Conservation (phyloP, 2,888 invertebrate genomes). For the Hedya salicella region DNA sequence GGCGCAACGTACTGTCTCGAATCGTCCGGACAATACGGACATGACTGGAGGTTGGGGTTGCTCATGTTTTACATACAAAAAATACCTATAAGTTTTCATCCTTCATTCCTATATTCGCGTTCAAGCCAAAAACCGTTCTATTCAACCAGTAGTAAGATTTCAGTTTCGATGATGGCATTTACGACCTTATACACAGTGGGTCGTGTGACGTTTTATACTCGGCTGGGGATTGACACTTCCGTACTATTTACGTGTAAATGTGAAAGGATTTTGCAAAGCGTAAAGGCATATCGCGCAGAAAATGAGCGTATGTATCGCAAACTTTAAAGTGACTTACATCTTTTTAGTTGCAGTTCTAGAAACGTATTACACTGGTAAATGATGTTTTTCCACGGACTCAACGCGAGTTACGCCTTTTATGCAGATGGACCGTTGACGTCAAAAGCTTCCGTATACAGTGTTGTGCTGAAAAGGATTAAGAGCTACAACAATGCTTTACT, state of each 20-base stretch:
- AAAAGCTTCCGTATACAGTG: neutral
- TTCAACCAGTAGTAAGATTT: neutral
- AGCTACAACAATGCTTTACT: neutral
- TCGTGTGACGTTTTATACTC: neutral
- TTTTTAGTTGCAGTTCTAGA: neutral
- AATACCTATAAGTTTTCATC: neutral
- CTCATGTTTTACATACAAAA: too few relatives aligned
- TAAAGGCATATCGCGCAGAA: neutral
- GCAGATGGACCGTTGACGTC: neutral
- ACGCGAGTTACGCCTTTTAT: slow-evolving; percentile 7
- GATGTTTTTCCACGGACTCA: neutral
- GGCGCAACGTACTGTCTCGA: too few relatives aligned
- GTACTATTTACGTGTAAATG: slow-evolving; percentile 21
- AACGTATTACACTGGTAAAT: neutral
- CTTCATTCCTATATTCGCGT: neutral
- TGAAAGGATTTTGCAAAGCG: slow-evolving; percentile 15
- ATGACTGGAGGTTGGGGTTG: too few relatives aligned
- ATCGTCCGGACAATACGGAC: too few relatives aligned
- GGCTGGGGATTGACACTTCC: slow-evolving; percentile 35
- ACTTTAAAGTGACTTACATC: neutral
- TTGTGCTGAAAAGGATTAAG: slow-evolving; percentile 3
- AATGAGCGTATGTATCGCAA: neutral
- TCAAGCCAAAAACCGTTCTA: neutral
- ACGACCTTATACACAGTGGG: neutral
- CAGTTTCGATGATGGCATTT: neutral